Evolutionary conservation across 2,113 vertebrate species (phyloP).

Genomic region (Talpa occidentalis): DNA sequence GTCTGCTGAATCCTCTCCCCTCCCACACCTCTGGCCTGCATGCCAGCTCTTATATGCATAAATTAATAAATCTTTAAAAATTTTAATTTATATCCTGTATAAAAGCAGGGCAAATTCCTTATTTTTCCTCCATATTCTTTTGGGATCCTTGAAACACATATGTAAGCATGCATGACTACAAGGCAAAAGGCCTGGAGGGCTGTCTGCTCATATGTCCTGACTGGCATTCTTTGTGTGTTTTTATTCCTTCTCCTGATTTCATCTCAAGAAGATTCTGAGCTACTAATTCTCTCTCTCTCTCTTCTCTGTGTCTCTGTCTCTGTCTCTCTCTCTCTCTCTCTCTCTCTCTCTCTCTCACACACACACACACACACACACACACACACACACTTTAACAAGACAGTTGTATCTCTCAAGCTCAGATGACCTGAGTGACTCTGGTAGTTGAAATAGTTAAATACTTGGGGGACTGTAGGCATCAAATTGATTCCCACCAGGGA

Average conservation of each 20-base stretch:
- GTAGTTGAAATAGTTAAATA: neutral
- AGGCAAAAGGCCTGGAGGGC: neutral
- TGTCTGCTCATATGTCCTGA: neutral
- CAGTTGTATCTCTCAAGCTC: neutral
- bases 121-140: conserved; percentile 15
- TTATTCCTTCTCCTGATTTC: neutral
- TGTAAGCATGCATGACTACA: fast-evolving
- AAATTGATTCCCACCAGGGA: conserved; percentile 30
- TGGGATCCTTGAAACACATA: neutral
- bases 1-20: too few species aligned
- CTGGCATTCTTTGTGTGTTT: neutral
- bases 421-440: neutral
- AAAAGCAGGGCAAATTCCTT: neutral
- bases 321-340: neutral
- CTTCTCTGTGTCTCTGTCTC: too few species aligned
- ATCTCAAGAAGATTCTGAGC: conserved; percentile 13
- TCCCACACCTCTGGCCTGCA: too few species aligned
- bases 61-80: too few species aligned
- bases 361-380: too few species aligned
- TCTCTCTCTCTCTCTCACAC: neutral
- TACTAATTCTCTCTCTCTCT: neutral
- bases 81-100: neutral
- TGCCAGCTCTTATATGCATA: too few species aligned
- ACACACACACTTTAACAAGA: neutral
- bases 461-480: neutral